Evolutionary conservation across 2,888 invertebrate species (phyloP).

Genomic region (Limnephilus lunatus): DNA sequence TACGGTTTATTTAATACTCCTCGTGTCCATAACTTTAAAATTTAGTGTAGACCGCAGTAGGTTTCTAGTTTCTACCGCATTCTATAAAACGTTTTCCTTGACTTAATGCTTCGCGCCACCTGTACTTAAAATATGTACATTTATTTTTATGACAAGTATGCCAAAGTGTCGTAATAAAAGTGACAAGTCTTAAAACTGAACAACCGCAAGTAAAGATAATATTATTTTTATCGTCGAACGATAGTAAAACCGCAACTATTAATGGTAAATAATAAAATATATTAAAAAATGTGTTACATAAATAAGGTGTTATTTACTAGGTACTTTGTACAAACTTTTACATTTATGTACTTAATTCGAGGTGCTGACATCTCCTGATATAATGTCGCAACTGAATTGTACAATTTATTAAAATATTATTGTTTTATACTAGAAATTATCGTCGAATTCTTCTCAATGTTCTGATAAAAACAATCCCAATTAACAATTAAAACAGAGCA

Average conservation of each 20-base stretch:
- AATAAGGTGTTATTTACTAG: neutral
- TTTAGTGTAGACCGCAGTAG: neutral
- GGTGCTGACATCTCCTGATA: neutral
- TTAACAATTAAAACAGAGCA: no score
- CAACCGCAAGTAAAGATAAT: neutral
- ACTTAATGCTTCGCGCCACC: neutral
- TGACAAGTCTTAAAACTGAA: neutral
- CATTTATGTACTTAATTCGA: neutral
- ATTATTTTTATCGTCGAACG: slow-evolving; percentile 5
- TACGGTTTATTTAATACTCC: neutral
- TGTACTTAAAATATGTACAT: neutral
- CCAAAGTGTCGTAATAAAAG: neutral
- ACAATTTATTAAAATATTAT: neutral
- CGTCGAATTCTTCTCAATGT: neutral
- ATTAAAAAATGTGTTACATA: neutral
- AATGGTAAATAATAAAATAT: neutral
- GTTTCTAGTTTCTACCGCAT: neutral
- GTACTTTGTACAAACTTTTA: neutral
- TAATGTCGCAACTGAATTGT: neutral
- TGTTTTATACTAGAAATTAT: neutral
- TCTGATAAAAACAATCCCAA: neutral
- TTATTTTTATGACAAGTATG: neutral
- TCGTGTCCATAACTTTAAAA: neutral
- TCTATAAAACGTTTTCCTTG: neutral
- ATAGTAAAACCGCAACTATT: neutral